Evolutionary conservation across 2,888 invertebrate genomes (phyloP), one percentile per base, ranked within the genome.

Genomic region (Hypselothyrea guttata): DNA sequence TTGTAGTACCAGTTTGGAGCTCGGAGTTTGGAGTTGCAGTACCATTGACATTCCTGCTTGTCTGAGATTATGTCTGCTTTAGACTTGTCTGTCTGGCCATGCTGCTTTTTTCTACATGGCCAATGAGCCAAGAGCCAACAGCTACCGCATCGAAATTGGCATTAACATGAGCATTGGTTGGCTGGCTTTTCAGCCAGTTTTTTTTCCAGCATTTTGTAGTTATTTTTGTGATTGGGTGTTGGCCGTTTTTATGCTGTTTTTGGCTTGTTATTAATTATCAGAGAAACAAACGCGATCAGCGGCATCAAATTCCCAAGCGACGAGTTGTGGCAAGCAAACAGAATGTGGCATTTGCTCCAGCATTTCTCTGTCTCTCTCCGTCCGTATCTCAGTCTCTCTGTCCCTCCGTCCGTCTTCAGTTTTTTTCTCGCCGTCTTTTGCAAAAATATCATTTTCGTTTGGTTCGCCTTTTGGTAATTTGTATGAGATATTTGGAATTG

Each of bases 11-110:
- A n/a, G n/a, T n/a, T n/a, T n/a, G n/a, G n/a, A n/a, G n/a, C n/a
- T 56, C 53, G 56, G 62, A 31, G 30, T 12, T 13, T 27, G 44
- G 31, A 46, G 35, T 38, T 33, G 16, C 45, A 54, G 64, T 48
- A 57, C 53, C 62, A 66, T 58, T 75, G 77, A 81, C 86, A 87
- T 87, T 86, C 86, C 71, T 58, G 55, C 53, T 62, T 68, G 86
- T 86, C 86, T 82, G 84, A 86, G 87, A 87, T 87, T 87, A 87
- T 84, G 87, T 86, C 75, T 82, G 85, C 77, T 71, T 70, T 57
- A 53, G 69, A 67, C 69, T 37, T 44, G 67, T 48, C 49, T 49
- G 38, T 38, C 11, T 38, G n/a, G n/a, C 37, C n/a, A 38, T 35
- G 46, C 46, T 37, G 30, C 9, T 37, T 60, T 51, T 49, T 42